Evolutionary conservation across 2,888 invertebrate species (phyloP).

Genomic region (Neoascia interrupta): DNA sequence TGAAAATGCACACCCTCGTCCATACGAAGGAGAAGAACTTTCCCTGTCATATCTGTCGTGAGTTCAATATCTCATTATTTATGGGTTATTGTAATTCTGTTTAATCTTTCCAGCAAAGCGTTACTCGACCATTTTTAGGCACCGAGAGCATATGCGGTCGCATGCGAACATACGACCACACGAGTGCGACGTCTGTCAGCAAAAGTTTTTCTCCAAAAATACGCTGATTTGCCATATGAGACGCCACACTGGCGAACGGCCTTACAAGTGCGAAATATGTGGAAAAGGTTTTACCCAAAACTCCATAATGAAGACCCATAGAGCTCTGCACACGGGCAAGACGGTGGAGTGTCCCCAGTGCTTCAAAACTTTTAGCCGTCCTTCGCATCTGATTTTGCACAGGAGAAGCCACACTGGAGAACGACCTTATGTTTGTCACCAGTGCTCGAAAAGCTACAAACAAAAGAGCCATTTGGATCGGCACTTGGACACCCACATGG

Average conservation of each 20-base stretch:
- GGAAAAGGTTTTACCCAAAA: slow-evolving; percentile 70
- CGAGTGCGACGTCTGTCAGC: slow-evolving; percentile 68
- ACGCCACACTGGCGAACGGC: slow-evolving; percentile 71
- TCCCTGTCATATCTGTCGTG: slow-evolving; percentile 40
- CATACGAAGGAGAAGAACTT: slow-evolving; percentile 62
- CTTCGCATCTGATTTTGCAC: slow-evolving; percentile 71
- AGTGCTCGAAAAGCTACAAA: slow-evolving; percentile 70
- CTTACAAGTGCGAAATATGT: slow-evolving; percentile 71
- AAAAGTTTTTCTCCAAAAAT: slow-evolving; percentile 64
- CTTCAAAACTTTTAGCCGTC: slow-evolving; percentile 71
- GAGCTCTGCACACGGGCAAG: slow-evolving; percentile 71
- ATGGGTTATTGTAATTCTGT: not conserved
- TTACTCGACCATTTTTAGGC: slow-evolving; percentile 49
- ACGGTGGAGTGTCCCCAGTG: slow-evolving; percentile 71
- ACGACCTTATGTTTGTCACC: slow-evolving; percentile 71
- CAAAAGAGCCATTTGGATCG: slow-evolving; percentile 72
- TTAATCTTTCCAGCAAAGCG: slow-evolving; percentile 52
- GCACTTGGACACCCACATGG: slow-evolving; percentile 70
- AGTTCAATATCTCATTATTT: not conserved
- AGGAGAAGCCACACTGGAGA: slow-evolving; percentile 71
- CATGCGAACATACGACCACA: slow-evolving; percentile 70
- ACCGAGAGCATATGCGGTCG: slow-evolving; percentile 66
- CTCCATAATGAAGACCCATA: slow-evolving; percentile 71
- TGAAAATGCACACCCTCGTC: slow-evolving; percentile 58
- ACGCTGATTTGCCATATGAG: slow-evolving; percentile 68